Evolutionary conservation across 1,140 invertebrate genomes (phyloP), one percentile per base, ranked within the genome.

Genomic region (Trachymyrmex cornetzi): DNA sequence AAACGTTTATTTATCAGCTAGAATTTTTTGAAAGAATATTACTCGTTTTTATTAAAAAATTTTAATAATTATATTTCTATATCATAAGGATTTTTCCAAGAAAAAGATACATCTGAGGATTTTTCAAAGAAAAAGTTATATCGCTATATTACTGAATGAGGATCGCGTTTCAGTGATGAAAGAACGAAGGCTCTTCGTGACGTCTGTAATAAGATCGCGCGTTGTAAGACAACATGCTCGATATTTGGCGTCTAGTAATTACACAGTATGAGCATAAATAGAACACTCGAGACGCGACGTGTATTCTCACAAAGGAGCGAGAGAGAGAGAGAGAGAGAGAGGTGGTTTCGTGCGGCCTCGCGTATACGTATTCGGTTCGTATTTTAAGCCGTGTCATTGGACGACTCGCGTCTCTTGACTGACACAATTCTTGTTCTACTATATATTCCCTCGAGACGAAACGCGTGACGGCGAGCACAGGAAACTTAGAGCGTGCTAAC

Each of bases 351-450:
- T 64, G 79, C 44, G 79, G 22, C 53, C 85, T 82, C 67, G 79
- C 77, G 38, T 48, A 53, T 79, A 86, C 67, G 64, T 87, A 82
- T 82, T 87, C 74, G 81, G 86, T 90, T 92, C 91, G 91, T 91
- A 92, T 93, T 69, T 91, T 92, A 91, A 92, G 87, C 77, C 66
- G 87, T 89, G 89, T 81, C 86, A 91, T 91, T 90, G 87, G 87
- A 90, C 87, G 92, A 86, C 87, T 85, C 79, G 79, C 74, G 27
- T 19, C 44, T 81, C 63, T 72, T 82, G 82, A 89, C 91, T 91
- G 89, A 90, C 88, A 92, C 89, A 86, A 92, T 92, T 92, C 87
- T 80, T 75, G 87, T 90, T 90, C 88, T 89, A 64, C 67, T 75
- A 86, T 89, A 82, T 75, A 27, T 69, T 14, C 38, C n/a, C 53